Evolutionary conservation across 2,113 vertebrate species (phyloP).

Genomic region (Callocephalon fimbriatum): DNA sequence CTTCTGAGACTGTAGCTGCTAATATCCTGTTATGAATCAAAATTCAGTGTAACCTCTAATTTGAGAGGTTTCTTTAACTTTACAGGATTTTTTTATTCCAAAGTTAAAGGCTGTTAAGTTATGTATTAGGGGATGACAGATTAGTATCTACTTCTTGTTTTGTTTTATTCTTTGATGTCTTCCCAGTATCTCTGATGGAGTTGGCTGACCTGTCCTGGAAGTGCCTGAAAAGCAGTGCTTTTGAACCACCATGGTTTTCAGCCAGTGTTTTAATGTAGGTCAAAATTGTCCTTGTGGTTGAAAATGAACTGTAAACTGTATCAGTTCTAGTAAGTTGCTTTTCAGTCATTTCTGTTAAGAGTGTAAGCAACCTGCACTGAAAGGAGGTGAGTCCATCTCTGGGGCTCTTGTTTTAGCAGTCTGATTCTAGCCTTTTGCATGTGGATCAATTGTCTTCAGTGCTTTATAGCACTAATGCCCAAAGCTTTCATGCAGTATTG

Average conservation of each 20-base stretch:
- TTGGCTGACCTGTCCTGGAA: neutral
- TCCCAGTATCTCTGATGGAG: neutral
- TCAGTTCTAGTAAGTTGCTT: neutral
- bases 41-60: neutral
- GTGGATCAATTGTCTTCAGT: neutral
- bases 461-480: neutral
- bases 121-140: neutral
- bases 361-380: neutral
- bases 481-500: neutral
- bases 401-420: neutral
- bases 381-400: neutral
- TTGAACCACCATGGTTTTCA: neutral
- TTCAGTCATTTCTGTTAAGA: neutral
- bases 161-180: neutral
- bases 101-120: neutral
- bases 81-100: neutral
- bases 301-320: neutral
- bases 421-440: neutral
- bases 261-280: neutral
- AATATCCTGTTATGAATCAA: neutral
- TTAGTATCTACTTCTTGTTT: neutral
- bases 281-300: neutral
- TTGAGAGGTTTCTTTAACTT: neutral
- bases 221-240: neutral
- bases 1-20: neutral